phyloP scores from a whole-genome alignment of 1,140 invertebrate species.

The Tetraneura akinire region DNA sequence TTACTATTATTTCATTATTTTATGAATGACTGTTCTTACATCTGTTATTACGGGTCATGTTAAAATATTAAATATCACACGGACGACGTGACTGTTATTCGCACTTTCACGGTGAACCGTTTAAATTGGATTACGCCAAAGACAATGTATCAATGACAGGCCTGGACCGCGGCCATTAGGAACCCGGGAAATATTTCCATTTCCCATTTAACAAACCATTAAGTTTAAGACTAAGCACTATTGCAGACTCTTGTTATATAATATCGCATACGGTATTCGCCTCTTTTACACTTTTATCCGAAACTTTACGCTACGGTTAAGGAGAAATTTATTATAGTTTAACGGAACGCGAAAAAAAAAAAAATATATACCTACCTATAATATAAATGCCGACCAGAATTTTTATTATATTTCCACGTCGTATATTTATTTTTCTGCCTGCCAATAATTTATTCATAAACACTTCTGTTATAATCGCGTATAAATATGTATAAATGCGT shows the following conservation, averaged over 20 bases:
- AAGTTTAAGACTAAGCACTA: neutral
- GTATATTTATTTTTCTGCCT: neutral
- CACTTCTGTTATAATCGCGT: neutral
- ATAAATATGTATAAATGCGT: neutral
- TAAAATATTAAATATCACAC: neutral
- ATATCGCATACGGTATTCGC: neutral
- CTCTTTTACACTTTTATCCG: no score
- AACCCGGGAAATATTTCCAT: slow-evolving; percentile 25
- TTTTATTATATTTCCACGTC: neutral
- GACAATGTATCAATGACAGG: slow-evolving; percentile 17
- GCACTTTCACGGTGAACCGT: neutral
- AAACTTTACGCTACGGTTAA: slow-evolving; percentile 7
- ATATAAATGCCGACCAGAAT: neutral
- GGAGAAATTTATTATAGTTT: slow-evolving; percentile 18
- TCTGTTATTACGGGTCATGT: neutral
- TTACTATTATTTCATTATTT: neutral
- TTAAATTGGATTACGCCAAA: neutral
- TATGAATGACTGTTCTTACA: neutral
- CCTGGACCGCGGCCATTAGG: slow-evolving; percentile 24
- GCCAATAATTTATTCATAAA: slow-evolving; percentile 8
- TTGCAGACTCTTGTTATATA: neutral
- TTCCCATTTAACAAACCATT: slow-evolving; percentile 23
- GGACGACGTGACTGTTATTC: neutral
- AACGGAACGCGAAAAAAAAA: neutral
- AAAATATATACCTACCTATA: neutral